Evolutionary conservation across 2,797 vertebrate species (phyloP).

Genomic region (Ctenopoma kingsleyae): DNA sequence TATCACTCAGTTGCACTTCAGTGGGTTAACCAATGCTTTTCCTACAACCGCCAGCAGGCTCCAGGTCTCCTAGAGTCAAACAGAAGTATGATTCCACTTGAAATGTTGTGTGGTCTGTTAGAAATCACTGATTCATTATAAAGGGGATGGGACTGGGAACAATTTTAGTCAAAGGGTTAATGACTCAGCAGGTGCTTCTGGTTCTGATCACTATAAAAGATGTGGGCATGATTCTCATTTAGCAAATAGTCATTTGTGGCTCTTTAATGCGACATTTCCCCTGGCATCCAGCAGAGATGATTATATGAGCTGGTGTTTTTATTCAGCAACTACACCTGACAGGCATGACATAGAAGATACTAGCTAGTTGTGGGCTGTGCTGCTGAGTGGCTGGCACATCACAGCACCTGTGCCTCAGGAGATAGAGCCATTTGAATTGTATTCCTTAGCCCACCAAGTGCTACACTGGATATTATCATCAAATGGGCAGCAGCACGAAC

Average conservation of each 20-base stretch:
- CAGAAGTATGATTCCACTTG: constrained; percentile 31
- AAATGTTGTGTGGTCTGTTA: constrained; percentile 25
- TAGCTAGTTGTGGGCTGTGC: constrained; percentile 58
- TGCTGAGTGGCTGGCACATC: constrained; percentile 69
- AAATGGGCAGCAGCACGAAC: constrained; percentile 48
- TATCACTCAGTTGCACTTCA: constrained; percentile 50
- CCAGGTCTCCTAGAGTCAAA: constrained; percentile 29
- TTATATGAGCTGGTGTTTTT: constrained; percentile 55
- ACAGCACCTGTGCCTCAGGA: constrained; percentile 69
- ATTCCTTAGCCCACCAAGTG: constrained; percentile 54
- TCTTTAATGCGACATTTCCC: constrained; percentile 66
- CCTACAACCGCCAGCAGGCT: constrained; percentile 21
- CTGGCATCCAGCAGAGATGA: constrained; percentile 54
- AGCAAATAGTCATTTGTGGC: constrained; percentile 60
- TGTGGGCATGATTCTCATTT: constrained; percentile 53
- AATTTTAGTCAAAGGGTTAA: constrained; percentile 53
- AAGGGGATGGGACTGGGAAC: constrained; percentile 9
- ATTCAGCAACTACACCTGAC: constrained; percentile 54
- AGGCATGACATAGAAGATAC: constrained; percentile 65
- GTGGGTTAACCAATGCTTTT: constrained; percentile 21
- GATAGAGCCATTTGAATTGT: constrained; percentile 72
- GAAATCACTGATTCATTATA: constrained; percentile 30
- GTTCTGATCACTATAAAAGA: constrained; percentile 49
- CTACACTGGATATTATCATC: constrained; percentile 61
- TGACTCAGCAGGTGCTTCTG: constrained; percentile 41